Evolutionary conservation across 2,113 vertebrate species (phyloP).

Genomic region (Spilogale gracilis): DNA sequence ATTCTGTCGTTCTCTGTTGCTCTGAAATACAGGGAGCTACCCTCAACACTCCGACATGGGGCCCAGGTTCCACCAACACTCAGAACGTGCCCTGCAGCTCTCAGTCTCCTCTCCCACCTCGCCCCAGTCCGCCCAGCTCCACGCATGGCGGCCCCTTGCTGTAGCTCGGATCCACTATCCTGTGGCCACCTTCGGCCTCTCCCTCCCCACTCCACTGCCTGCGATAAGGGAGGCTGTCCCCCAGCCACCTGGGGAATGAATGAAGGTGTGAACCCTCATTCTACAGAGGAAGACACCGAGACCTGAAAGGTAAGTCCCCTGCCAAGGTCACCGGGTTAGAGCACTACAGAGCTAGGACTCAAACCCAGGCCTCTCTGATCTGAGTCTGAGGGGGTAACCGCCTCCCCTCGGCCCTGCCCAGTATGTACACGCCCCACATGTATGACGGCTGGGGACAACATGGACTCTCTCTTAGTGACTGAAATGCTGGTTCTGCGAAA

Average conservation of each 20-base stretch:
- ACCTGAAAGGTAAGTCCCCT: background rate
- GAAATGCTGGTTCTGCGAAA: background rate
- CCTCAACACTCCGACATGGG: background rate
- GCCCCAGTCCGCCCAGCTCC: fast-evolving
- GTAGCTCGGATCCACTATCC: background rate
- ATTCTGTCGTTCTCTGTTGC: background rate
- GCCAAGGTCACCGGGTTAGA: background rate
- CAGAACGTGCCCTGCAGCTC: background rate
- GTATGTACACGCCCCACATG: background rate
- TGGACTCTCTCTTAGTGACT: background rate
- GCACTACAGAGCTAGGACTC: background rate
- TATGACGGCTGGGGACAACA: background rate
- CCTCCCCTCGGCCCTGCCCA: background rate
- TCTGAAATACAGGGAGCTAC: background rate
- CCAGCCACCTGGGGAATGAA: background rate
- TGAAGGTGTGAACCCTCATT: background rate
- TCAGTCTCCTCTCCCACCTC: no score
- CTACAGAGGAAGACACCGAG: background rate
- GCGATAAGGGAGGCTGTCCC: background rate
- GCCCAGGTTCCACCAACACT: background rate
- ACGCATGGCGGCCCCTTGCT: background rate
- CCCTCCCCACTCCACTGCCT: background rate
- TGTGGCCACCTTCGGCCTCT: background rate
- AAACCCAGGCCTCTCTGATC: background rate
- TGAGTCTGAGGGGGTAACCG: background rate